Evolutionary conservation across 2,797 vertebrate species (phyloP).

Genomic region (Poeciliopsis paucimaculata): DNA sequence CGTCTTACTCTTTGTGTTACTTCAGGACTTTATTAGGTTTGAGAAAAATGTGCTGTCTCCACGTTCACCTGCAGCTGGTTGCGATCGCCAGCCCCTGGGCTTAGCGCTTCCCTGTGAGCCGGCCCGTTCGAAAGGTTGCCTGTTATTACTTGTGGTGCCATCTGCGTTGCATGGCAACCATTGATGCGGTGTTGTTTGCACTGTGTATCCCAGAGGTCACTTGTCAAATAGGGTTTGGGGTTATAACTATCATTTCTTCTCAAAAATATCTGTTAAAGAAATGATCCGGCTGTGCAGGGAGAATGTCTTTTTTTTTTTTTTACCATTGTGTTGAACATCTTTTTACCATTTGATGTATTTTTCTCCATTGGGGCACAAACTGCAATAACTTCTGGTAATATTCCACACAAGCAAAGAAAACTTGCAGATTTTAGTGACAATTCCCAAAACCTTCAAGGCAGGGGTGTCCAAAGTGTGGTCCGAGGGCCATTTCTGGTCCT

Average conservation of each 20-base stretch:
- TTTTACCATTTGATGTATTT: neutral
- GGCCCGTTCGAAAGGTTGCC: slow-evolving; percentile 26
- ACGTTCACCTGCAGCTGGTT: slow-evolving; percentile 6
- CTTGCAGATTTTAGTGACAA: neutral
- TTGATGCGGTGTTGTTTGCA: slow-evolving; percentile 25
- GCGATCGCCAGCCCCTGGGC: neutral
- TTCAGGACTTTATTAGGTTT: slow-evolving; percentile 10
- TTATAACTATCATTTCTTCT: slow-evolving; percentile 1
- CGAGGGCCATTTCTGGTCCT: too few relatives aligned
- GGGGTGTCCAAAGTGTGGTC: too few relatives aligned
- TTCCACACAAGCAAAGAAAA: neutral
- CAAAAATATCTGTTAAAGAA: neutral
- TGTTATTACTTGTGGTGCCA: slow-evolving; percentile 36
- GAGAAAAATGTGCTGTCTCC: slow-evolving; percentile 6
- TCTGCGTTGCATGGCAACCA: slow-evolving; percentile 47
- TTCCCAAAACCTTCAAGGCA: neutral
- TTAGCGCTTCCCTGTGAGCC: neutral
- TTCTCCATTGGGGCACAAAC: neutral
- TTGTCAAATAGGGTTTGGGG: slow-evolving; percentile 21
- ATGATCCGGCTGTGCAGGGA: neutral
- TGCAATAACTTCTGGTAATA: neutral
- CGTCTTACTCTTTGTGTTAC: slow-evolving; percentile 5
- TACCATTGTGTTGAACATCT: neutral
- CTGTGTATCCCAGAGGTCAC: slow-evolving; percentile 18
- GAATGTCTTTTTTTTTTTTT: neutral